Percentiles rank a stretch among this genome's conserved stretches.
These are phyloP conservation scores for Barbus barbus DNA, from an alignment of 2,113 vertebrate species.

Conservation along the genomic window DNA sequence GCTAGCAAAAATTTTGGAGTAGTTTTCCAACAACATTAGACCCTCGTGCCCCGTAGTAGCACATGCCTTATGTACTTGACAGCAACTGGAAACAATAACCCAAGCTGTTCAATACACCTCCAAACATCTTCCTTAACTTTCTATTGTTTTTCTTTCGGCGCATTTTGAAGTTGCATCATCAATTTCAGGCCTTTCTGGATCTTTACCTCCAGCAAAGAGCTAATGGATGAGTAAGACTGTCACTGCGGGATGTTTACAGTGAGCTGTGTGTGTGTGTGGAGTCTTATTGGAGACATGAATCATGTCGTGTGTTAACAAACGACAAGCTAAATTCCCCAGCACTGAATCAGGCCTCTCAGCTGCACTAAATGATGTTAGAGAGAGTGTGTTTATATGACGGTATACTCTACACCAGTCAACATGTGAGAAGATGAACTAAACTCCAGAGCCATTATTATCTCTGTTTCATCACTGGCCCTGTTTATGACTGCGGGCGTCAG, in stretches of 20 bases:
- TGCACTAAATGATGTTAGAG: slow-evolving; percentile 16
- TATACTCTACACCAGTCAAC: neutral
- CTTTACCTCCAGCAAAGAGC: slow-evolving; percentile 2
- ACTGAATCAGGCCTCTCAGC: slow-evolving; percentile 3
- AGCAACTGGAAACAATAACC: neutral
- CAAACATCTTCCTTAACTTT: neutral
- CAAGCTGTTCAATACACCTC: neutral
- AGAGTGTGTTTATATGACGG: slow-evolving; percentile 8
- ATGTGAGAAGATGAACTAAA: neutral
- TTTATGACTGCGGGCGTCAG: neutral
- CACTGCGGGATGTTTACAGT: neutral
- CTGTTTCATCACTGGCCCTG: neutral
- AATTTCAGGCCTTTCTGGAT: neutral
- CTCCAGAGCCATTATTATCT: slow-evolving; percentile 1
- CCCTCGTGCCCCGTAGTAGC: neutral
- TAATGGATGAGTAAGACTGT: slow-evolving; percentile 23
- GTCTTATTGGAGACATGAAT: slow-evolving; percentile 34
- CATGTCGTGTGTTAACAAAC: slow-evolving; percentile 5
- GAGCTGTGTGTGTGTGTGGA: neutral
- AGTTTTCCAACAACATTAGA: neutral
- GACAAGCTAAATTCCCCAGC: slow-evolving; percentile 20
- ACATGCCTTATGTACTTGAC: neutral
- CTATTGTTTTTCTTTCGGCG: neutral
- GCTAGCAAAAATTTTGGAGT: neutral
- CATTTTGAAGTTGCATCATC: neutral